phyloP scores from a whole-genome alignment of 2,113 vertebrate genomes.

The Fukomys damarensis region DNA sequence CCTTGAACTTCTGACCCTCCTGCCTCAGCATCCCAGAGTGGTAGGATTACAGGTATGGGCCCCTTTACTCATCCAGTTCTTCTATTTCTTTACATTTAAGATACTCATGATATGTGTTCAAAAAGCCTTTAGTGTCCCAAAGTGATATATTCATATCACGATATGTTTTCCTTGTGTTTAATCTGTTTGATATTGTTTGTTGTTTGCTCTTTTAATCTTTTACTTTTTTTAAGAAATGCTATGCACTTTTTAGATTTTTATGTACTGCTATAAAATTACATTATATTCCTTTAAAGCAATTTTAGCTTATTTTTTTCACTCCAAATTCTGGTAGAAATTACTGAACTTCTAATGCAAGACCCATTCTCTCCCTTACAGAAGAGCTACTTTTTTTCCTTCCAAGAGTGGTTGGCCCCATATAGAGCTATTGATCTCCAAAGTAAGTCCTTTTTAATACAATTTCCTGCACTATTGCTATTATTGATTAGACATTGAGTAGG shows the following conservation, averaged over 20 bases:
- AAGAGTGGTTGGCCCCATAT: neutral
- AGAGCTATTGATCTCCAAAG: neutral
- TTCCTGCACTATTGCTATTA: neutral
- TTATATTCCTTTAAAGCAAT: neutral
- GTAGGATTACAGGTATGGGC: neutral
- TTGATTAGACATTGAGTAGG: neutral
- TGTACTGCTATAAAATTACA: neutral
- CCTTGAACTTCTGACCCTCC: neutral
- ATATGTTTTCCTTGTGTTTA: neutral
- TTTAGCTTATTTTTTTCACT: conserved; percentile 2
- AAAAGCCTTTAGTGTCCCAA: neutral
- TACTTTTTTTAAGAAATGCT: neutral
- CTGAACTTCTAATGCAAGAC: neutral
- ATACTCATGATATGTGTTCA: neutral
- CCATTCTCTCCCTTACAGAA: neutral
- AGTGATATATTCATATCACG: neutral
- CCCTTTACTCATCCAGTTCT: neutral
- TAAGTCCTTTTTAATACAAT: neutral
- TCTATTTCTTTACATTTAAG: conserved; percentile 39
- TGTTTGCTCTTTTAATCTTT: neutral
- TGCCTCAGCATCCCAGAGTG: neutral
- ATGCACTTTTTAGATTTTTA: neutral
- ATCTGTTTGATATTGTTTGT: neutral
- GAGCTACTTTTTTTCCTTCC: neutral
- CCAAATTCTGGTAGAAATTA: conserved; percentile 4